These are phyloP conservation scores for Maniola hyperantus DNA, from an alignment of 2,888 invertebrate species.

Conservation along the genomic window DNA sequence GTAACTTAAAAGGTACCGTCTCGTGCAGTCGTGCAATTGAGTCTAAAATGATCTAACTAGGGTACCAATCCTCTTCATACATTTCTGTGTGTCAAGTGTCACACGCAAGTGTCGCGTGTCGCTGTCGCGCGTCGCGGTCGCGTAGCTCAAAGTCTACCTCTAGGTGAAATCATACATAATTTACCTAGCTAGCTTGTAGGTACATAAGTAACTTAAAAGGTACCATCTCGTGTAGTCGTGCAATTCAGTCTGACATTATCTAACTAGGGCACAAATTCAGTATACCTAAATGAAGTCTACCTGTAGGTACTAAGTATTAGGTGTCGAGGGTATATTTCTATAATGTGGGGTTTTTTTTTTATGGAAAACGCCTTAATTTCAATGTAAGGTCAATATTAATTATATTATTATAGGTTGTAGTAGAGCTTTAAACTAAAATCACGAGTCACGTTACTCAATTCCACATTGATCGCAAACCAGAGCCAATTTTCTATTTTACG, in stretches of 20 bases:
- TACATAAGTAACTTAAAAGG: not conserved
- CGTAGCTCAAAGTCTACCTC: no score
- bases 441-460: slow-evolving; percentile 19
- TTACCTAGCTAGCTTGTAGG: not conserved
- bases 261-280: slow-evolving; percentile 17
- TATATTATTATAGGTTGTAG: not conserved
- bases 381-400: no score
- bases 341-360: no score
- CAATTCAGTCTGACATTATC: slow-evolving; percentile 11
- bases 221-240: slow-evolving; percentile 1
- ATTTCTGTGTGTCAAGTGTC: no score
- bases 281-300: slow-evolving; percentile 4
- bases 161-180: no score
- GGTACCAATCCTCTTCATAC: no score
- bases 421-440: slow-evolving; percentile 3
- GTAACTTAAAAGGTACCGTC: no score
- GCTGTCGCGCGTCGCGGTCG: no score
- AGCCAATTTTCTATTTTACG: slow-evolving; percentile 25
- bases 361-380: no score
- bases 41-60: no score
- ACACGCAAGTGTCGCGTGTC: no score
- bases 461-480: slow-evolving; percentile 12
- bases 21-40: no score
- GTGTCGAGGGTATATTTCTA: not conserved
- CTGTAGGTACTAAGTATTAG: not conserved